Base-by-base conservation (phyloP, 1,140 invertebrate genomes). In the Temnothorax curvispinosus region DNA sequence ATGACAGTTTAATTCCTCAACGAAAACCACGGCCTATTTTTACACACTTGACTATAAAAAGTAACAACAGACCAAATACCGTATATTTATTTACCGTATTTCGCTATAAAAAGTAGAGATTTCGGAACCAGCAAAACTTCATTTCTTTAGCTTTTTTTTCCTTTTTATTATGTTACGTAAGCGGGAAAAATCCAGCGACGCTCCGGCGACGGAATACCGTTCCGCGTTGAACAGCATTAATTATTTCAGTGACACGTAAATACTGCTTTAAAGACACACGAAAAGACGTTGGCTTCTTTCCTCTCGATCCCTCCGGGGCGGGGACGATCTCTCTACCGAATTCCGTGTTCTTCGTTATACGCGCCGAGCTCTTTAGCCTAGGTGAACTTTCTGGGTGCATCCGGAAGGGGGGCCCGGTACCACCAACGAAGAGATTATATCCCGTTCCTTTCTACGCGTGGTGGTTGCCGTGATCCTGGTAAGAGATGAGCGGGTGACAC, bases 1-100 rank as follows among this genome's bases (percentile, higher is more conserved):
- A 80, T 87, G 87, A 91, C 85, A 91, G 86, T 91, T 91, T 91
- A 91, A 91, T 91, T 86, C 75, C 75, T 69, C 90, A 91, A 91
- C 69, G 86, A 82, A 84, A 91, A 91, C 89, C 90, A 90, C 90
- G 88, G 74, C 72, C 89, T 91, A 91, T 81, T 64, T 89, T 75
- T 75, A 58, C 52, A 90, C 89, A 91, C 74, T 89, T 89, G 74
- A 77, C 90, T 91, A 91, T 84, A 91, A 91, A 91, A 91, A 87
- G 78, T 91, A 85, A 91, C 87, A 86, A 84, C 78, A 88, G 86
- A 90, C 78, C 21, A 87, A 78, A 84, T 86, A 90, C 71, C 52
- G 47, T 50, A 52, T 86, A 52, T 86, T 90, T 87, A 77, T 80
- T 56, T 90, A 88, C 65, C 65, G 71, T 78, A 86, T 78, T 88